These are phyloP conservation scores for Orchesella cincta DNA, from an alignment of 1,140 invertebrate species.

Conservation along the genomic window DNA sequence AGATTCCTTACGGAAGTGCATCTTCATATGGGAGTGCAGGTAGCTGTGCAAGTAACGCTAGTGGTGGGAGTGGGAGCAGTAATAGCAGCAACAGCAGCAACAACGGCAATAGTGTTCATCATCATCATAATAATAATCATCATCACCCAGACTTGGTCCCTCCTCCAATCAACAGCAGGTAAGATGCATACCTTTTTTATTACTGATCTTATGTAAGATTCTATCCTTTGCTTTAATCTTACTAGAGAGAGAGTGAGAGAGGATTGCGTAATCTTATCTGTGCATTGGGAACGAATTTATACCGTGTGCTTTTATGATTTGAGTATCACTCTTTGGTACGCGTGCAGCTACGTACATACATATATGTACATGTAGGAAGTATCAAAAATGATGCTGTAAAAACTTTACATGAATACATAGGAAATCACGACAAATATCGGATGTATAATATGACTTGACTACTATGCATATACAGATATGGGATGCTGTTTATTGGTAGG, in stretches of 20 bases:
- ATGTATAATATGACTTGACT: too few species aligned
- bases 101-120: constrained; percentile 20
- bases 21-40: neutral
- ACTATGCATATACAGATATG: too few species aligned
- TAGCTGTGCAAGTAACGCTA: neutral
- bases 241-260: neutral
- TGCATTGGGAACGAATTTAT: neutral
- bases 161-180: constrained; percentile 30
- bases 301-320: neutral
- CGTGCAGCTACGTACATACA: too few species aligned
- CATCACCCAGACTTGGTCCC: constrained; percentile 31
- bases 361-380: too few species aligned
- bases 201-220: neutral
- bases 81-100: too few species aligned
- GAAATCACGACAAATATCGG: too few species aligned
- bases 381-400: too few species aligned
- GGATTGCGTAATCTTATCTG: neutral
- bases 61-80: too few species aligned
- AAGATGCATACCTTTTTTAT: constrained; percentile 12
- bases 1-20: neutral
- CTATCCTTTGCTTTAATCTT: neutral
- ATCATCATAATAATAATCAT: constrained; percentile 31
- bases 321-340: too few species aligned
- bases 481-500: too few species aligned
- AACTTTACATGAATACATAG: too few species aligned